These are phyloP conservation scores for Chromis chromis DNA, from an alignment of 2,797 vertebrate genomes.

Conservation along the genomic window DNA sequence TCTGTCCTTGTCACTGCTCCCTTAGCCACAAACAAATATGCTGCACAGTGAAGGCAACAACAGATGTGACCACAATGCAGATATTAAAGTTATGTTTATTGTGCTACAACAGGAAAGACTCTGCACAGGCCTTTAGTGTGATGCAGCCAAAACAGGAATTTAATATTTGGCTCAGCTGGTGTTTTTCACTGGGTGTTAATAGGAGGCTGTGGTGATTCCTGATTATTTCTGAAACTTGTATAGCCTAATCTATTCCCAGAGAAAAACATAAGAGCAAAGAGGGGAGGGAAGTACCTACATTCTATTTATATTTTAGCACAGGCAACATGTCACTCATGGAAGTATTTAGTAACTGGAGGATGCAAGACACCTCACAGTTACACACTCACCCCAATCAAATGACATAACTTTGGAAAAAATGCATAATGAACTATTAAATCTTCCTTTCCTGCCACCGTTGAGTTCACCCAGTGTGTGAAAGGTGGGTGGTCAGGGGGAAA, in stretches of 20 bases:
- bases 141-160: neutral
- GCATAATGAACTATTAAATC: neutral
- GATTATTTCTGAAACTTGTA: conserved; percentile 17
- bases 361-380: neutral
- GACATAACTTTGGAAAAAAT: neutral
- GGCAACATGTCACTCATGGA: conserved; percentile 11
- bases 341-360: conserved; percentile 4
- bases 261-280: neutral
- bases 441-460: neutral
- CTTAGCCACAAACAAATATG: conserved; percentile 59
- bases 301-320: conserved; percentile 4
- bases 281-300: conserved; percentile 5
- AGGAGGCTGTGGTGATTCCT: neutral
- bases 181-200: conserved; percentile 18
- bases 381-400: conserved; percentile 15
- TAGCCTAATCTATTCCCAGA: neutral
- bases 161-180: conserved; percentile 14
- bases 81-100: conserved; percentile 13
- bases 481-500: conserved; percentile 3
- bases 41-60: conserved; percentile 30
- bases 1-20: conserved; percentile 16
- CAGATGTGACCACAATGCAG: conserved; percentile 59
- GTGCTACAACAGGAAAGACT: conserved; percentile 11
- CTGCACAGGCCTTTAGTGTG: neutral
- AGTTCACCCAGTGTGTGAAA: neutral